These are phyloP conservation scores for Eristalinus sepulchralis DNA, from an alignment of 2,888 invertebrate genomes.

Conservation along the genomic window DNA sequence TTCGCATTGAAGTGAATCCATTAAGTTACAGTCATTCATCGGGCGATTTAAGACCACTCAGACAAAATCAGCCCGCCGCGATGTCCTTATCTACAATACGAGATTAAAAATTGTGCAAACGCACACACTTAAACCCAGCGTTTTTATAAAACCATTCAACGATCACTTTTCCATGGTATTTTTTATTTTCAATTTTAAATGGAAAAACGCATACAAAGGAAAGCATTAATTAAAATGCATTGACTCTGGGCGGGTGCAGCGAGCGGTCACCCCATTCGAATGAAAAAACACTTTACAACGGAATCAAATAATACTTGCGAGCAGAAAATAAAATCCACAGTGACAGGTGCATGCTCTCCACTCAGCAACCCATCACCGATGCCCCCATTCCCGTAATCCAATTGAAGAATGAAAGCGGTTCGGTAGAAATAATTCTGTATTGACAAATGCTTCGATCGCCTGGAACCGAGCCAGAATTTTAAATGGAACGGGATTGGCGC, in stretches of 20 bases:
- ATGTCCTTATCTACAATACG: too few relatives aligned
- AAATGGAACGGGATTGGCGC: conserved; percentile 9
- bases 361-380: neutral
- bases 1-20: too few relatives aligned
- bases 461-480: conserved; percentile 64
- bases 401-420: conserved; percentile 27
- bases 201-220: neutral
- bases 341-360: conserved; percentile 55
- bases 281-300: conserved; percentile 7
- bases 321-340: conserved; percentile 55
- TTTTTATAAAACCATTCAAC: neutral
- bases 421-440: conserved; percentile 19
- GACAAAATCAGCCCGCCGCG: too few relatives aligned
- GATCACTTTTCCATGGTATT: neutral
- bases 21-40: too few relatives aligned
- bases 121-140: neutral
- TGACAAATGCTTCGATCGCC: conserved; percentile 64
- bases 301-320: conserved; percentile 65
- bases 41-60: too few relatives aligned
- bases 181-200: neutral
- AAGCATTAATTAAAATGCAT: conserved; percentile 61
- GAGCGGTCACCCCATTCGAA: neutral
- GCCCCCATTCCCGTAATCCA: conserved; percentile 35
- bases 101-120: too few relatives aligned
- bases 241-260: neutral